Conservation (phyloP, 2,113 vertebrate species). For the Misgurnus mizolepis region DNA sequence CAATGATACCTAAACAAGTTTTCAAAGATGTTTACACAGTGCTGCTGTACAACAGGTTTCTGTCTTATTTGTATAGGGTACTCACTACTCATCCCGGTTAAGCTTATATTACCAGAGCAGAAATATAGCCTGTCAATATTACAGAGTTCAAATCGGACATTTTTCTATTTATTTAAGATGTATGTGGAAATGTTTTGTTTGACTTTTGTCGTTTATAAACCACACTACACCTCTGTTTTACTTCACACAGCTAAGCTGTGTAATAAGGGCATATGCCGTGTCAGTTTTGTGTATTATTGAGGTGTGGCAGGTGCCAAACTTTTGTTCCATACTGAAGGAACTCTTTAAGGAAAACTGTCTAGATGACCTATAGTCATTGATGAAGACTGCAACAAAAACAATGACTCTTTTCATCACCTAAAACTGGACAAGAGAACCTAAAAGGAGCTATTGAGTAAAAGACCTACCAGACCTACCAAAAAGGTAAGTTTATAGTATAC, state of each 20-base stretch:
- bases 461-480: neutral
- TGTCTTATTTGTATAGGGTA: neutral
- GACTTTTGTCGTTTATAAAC: neutral
- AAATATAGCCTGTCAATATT: neutral
- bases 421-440: neutral
- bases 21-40: constrained; percentile 35
- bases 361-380: constrained; percentile 1
- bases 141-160: too few relatives aligned
- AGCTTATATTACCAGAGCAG: neutral
- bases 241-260: neutral
- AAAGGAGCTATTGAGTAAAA: neutral
- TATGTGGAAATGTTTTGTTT: neutral
- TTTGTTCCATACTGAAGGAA: neutral
- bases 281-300: constrained; percentile 51
- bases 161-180: neutral
- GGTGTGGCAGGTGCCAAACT: constrained; percentile 48
- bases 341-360: neutral
- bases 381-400: constrained; percentile 1
- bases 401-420: neutral
- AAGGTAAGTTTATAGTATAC: constrained; percentile 4
- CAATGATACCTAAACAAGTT: neutral
- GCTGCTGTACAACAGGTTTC: constrained; percentile 35
- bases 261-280: constrained; percentile 19
- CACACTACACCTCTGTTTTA: constrained; percentile 10
- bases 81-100: too few relatives aligned